Conservation (phyloP, 2,888 invertebrate species). For the Machimus rusticus region DNA sequence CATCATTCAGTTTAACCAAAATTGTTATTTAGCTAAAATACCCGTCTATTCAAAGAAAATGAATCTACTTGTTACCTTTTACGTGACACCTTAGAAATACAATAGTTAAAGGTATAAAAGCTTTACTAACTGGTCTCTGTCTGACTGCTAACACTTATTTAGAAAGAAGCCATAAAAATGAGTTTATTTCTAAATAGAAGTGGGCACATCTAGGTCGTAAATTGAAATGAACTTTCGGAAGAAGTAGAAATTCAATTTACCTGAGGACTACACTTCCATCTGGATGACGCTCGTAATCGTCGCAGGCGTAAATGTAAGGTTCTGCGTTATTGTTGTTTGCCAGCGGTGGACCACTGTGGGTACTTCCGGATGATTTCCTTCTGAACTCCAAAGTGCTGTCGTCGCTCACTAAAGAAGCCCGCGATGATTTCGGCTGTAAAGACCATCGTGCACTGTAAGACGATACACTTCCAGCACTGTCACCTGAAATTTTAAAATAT, state of each 20-base stretch:
- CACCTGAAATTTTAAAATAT: slow-evolving; percentile 41
- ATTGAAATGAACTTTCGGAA: neutral
- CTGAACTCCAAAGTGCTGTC: slow-evolving; percentile 59
- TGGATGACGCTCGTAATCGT: slow-evolving; percentile 65
- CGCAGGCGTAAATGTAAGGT: slow-evolving; percentile 56
- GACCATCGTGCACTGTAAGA: slow-evolving; percentile 46
- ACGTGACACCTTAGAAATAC: neutral
- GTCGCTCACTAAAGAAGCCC: slow-evolving; percentile 64
- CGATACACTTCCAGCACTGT: slow-evolving; percentile 28
- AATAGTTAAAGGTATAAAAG: neutral
- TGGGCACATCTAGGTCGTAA: neutral
- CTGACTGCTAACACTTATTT: neutral
- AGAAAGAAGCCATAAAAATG: neutral
- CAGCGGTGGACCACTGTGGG: slow-evolving; percentile 51
- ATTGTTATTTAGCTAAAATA: neutral
- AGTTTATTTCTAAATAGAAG: neutral
- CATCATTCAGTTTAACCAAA: neutral
- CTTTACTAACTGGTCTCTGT: neutral
- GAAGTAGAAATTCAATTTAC: slow-evolving; percentile 58
- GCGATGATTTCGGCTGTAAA: slow-evolving; percentile 58
- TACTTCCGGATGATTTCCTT: slow-evolving; percentile 61
- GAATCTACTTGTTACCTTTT: neutral
- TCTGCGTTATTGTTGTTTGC: slow-evolving; percentile 46
- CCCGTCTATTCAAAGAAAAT: neutral
- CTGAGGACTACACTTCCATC: slow-evolving; percentile 71